Base-by-base conservation (phyloP, 2,888 invertebrate genomes). In the Aspidiotus rigidus region DNA sequence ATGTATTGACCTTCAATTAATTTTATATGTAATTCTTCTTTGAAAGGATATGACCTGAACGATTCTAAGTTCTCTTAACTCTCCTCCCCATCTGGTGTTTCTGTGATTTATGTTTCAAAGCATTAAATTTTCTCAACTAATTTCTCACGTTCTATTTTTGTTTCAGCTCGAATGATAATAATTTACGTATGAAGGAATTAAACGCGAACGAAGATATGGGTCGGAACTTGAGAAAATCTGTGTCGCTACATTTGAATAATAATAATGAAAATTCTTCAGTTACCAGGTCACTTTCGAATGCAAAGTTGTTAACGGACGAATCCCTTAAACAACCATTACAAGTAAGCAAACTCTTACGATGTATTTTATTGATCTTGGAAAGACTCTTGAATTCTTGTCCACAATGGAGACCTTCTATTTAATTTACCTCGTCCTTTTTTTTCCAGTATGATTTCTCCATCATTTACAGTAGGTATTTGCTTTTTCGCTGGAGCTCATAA, bases 261-360 rank as follows among this genome's bases (percentile, higher is more conserved):
- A 62, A 62, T 57, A 67, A 67, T 57, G 67, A 67, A 59, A 67
- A 59, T 59, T 41, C 57, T 16, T 56, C 67, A 49, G 67, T 67
- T 67, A 67, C 67, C 60, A 67, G 59, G 59, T 57, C 60, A 7
- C 60, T 67, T 17, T 49, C 28, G 41, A 67, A 67, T 15, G 44
- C 67, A 13, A 67, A 67, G 57, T 49, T 67, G n/a, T 60, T 67
- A 28, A 54, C 64, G 16, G 67, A 67, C 44, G 67, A 67, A 16
- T 67, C 67, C 17, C 28, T 59, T 39, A 67, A 67, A 39, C 67
- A 67, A 67, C 67, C 64, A 17, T 55, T 64, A 41, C 64, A 64
- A 41, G 64, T 64, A 54, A 49, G 49, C n/a, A 28, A 28, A 28
- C 28, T 5, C n/a, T n/a, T n/a, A n/a, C n/a, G n/a, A n/a, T n/a